Evolutionary conservation across 2,113 vertebrate genomes (phyloP), one percentile per base, ranked within the genome.

Genomic region (Corythornis vintsioides): DNA sequence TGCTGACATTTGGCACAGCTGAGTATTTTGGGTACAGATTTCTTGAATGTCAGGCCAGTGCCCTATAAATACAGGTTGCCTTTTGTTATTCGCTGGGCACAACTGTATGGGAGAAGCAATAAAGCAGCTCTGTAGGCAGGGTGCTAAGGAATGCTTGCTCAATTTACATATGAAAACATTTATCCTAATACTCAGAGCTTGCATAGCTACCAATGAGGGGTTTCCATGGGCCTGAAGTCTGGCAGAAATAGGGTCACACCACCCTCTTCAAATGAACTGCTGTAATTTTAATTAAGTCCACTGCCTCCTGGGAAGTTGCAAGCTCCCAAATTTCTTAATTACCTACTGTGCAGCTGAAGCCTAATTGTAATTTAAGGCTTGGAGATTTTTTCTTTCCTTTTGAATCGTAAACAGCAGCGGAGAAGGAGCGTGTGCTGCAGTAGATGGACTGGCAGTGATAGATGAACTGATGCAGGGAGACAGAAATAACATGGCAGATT

Each of bases 391-490:
- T 42, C 65, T 53, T 40, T 81, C 63, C 56, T 52, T 88, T 89
- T 65, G 65, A 69, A 78, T 77, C 0, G 53, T 70, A 80, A 95
- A 91, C 94, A 95, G 85, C 84, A 85, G 52, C 65, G 31, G 80
- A 93, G 83, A 75, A 74, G 95, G 88, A 93, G 84, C 22, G 20
- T 10, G 55, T 77, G 20, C 91, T 92, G 88, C 95, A 92, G 95
- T 87, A 31, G 92, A 85, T 94, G 94, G 78, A 5, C 87, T 95
- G 97, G 95, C 97, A 95, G 90, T 97, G 98, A 97, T 86, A 93
- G 96, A 97, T 95, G 94, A 95, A 69, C 72, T 86, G 69, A 89
- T 79, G 71, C 72, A 73, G 93, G 83, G 67, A 66, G 90, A 57
- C 93, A 94, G 86, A 61, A 93, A 88, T 90, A 91, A 80, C 69